Percentiles rank a stretch among this genome's conserved stretches.
Conservation (phyloP, 2,113 vertebrate genomes). For the Amblyopsis rosae region DNA sequence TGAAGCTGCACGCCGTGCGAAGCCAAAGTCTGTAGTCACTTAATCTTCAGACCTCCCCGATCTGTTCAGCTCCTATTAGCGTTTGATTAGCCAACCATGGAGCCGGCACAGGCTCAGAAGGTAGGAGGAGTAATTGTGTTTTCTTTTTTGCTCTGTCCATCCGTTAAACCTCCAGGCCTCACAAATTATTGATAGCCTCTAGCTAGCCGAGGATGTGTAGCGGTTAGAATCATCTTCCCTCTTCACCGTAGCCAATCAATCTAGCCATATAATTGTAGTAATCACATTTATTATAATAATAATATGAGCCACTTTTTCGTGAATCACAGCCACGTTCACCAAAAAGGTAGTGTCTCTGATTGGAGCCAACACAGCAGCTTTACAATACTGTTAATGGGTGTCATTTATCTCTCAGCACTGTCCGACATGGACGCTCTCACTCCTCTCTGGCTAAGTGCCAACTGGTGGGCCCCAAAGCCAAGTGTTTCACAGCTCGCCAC, state of each 20-base stretch:
- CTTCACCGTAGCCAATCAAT: no score
- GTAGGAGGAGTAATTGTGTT: no score
- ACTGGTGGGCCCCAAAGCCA: no score
- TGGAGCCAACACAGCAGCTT: conserved; percentile 39
- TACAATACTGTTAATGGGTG: conserved; percentile 49
- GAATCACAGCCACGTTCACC: conserved; percentile 30
- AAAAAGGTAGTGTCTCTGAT: conserved; percentile 40
- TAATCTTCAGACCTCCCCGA: conserved; percentile 8
- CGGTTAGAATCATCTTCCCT: no score
- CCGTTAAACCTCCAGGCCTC: no score
- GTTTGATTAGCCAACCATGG: no score
- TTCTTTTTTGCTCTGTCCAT: no score
- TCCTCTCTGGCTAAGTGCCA: neutral
- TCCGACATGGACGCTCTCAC: conserved; percentile 17
- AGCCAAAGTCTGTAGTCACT: conserved; percentile 9
- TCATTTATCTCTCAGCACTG: conserved; percentile 53
- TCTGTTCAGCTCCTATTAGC: neutral
- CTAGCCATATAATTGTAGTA: neutral
- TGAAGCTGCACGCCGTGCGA: neutral
- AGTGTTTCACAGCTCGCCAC: no score
- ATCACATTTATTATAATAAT: conserved; percentile 4
- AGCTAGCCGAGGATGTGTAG: no score
- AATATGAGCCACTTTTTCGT: conserved; percentile 20
- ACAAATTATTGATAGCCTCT: no score
- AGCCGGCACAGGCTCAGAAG: no score